Evolutionary conservation across 92 coral and sea anemone genomes (phyloP).

Genomic region (Ricordea florida): DNA sequence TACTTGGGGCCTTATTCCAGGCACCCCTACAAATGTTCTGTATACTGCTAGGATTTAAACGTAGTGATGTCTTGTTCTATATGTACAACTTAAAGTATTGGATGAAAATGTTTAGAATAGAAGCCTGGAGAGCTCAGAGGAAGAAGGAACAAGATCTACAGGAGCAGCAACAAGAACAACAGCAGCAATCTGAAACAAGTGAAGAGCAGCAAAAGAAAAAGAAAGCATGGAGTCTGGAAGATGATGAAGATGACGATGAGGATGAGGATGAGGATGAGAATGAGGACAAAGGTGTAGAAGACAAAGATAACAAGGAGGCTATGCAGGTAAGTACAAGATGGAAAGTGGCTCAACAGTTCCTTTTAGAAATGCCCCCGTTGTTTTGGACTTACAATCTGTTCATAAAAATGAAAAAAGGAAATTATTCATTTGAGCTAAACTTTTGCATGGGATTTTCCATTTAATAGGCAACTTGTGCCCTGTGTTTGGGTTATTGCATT

Average conservation of each 20-base stretch:
- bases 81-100: not conserved
- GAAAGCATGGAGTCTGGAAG: constrained; percentile 96
- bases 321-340: not conserved
- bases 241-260: constrained; percentile 99
- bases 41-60: too few relatives aligned
- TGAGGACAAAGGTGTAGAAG: constrained; percentile 12
- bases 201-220: constrained; percentile 72
- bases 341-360: too few relatives aligned
- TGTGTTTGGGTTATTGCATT: too few relatives aligned
- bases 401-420: too few relatives aligned
- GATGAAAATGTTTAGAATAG: constrained; percentile 70
- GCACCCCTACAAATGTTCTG: too few relatives aligned
- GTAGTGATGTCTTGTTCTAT: too few relatives aligned
- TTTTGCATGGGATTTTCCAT: too few relatives aligned
- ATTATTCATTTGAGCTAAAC: too few relatives aligned
- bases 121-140: constrained; percentile 94
- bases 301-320: not conserved
- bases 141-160: constrained; percentile 69
- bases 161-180: constrained; percentile 43
- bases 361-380: too few relatives aligned
- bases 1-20: too few relatives aligned
- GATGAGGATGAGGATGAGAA: constrained; percentile 54
- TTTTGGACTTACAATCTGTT: too few relatives aligned
- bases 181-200: constrained; percentile 47
- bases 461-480: too few relatives aligned